Conservation (phyloP, 2,113 vertebrate species). For the Mus musculus region DNA sequence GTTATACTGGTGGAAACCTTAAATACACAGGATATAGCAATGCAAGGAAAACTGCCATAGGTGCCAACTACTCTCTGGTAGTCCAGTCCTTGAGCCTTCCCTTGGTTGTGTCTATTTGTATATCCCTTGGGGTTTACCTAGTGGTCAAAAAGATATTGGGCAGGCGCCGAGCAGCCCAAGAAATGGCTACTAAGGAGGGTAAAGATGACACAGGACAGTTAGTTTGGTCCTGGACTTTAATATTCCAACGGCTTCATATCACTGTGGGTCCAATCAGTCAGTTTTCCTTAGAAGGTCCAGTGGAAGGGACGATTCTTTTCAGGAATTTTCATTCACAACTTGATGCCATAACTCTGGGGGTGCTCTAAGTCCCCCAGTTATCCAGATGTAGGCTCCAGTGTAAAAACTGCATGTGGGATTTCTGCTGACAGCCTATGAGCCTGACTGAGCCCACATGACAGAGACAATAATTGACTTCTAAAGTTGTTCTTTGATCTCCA, state of each 20-base stretch:
- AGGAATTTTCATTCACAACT: background rate
- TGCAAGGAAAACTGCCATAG: background rate
- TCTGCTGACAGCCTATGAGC: background rate
- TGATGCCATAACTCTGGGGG: background rate
- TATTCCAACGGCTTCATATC: no score
- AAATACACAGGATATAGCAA: no score
- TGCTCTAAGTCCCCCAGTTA: background rate
- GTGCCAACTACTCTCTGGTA: background rate
- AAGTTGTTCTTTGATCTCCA: background rate
- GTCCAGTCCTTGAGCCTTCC: background rate
- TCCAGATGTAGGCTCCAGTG: background rate
- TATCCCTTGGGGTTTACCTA: no score
- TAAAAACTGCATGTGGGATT: background rate
- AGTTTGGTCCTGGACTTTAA: background rate
- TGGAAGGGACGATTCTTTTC: no score
- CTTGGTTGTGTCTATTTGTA: background rate
- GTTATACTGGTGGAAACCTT: background rate
- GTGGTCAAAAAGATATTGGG: background rate
- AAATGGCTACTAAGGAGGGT: no score
- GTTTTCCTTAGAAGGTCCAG: background rate
- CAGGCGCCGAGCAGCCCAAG: background rate
- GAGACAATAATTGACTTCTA: background rate
- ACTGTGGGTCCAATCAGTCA: background rate
- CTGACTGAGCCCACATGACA: background rate
- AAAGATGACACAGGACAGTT: no score